These are phyloP conservation scores for Scelioninae gen. 1 DNA, from an alignment of 2,888 invertebrate genomes.

Conservation along the genomic window DNA sequence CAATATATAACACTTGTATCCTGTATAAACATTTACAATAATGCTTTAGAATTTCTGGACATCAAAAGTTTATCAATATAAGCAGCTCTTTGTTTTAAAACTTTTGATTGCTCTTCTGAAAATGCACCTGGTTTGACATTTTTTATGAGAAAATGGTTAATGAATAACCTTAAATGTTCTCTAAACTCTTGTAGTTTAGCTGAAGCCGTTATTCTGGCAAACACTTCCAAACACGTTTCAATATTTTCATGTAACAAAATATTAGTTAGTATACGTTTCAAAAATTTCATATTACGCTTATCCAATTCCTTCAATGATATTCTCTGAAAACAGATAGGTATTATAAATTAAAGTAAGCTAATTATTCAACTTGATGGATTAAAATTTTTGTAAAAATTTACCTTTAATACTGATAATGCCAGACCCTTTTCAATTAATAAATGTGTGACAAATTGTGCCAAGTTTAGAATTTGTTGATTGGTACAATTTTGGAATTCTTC, in stretches of 20 bases:
- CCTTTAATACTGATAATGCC: constrained; percentile 93
- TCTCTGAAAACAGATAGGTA: constrained; percentile 86
- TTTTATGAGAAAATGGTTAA: constrained; percentile 93
- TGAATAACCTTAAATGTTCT: constrained; percentile 93
- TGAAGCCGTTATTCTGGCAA: constrained; percentile 89
- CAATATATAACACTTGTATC: not conserved
- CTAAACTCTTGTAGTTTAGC: constrained; percentile 91
- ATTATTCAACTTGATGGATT: not conserved
- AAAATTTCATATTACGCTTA: constrained; percentile 90
- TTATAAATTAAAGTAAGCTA: not conserved
- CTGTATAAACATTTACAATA: constrained; percentile 74
- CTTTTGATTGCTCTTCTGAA: constrained; percentile 84
- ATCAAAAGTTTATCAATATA: constrained; percentile 89
- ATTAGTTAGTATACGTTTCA: constrained; percentile 91
- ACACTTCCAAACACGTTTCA: constrained; percentile 87
- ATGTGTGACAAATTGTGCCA: constrained; percentile 91
- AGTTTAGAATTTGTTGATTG: constrained; percentile 88
- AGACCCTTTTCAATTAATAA: constrained; percentile 92
- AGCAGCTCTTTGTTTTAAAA: constrained; percentile 86
- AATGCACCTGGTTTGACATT: constrained; percentile 85
- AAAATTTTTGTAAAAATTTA: constrained; percentile 81
- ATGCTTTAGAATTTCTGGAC: constrained; percentile 81
- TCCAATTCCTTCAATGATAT: constrained; percentile 94
- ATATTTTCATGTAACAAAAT: constrained; percentile 89
- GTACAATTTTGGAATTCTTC: constrained; percentile 90